Percentiles rank a stretch among this genome's conserved stretches.
Conservation (phyloP, 2,113 vertebrate species). For the Gadus macrocephalus region DNA sequence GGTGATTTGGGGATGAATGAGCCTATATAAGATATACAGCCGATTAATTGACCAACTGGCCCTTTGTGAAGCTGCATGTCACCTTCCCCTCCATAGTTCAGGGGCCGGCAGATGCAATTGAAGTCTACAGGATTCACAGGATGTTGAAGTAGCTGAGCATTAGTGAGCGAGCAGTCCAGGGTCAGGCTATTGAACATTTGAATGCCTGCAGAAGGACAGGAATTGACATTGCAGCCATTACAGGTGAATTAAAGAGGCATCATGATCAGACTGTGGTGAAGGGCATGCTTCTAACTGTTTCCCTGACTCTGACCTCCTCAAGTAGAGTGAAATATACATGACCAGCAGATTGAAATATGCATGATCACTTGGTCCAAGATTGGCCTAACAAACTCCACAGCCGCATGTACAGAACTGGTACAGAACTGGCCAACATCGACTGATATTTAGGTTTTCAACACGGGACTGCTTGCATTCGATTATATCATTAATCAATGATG, state of each 20-base stretch:
- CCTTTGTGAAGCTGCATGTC: not conserved
- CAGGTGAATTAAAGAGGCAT: slow-evolving; percentile 39
- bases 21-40: not conserved
- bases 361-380: not conserved
- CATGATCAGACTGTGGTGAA: slow-evolving; percentile 12
- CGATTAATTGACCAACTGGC: not conserved
- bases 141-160: slow-evolving; percentile 24
- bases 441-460: not conserved
- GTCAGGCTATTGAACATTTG: slow-evolving; percentile 46
- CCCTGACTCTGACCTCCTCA: slow-evolving; percentile 24
- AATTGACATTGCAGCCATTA: slow-evolving; percentile 36
- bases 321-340: not conserved
- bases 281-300: slow-evolving; percentile 1
- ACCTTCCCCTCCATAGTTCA: slow-evolving; percentile 3
- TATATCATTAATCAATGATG: slow-evolving; percentile 36
- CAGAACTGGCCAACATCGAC: not conserved
- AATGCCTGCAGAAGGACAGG: slow-evolving; percentile 24
- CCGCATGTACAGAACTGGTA: not conserved
- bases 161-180: slow-evolving; percentile 29
- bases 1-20: too few species aligned
- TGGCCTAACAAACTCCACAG: not conserved
- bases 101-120: not conserved
- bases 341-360: not conserved
- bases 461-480: slow-evolving; percentile 24
- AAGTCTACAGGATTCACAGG: slow-evolving; percentile 30